phyloP scores from a whole-genome alignment of 2,888 invertebrate genomes.

The Hirtodrosophila alboralis region DNA sequence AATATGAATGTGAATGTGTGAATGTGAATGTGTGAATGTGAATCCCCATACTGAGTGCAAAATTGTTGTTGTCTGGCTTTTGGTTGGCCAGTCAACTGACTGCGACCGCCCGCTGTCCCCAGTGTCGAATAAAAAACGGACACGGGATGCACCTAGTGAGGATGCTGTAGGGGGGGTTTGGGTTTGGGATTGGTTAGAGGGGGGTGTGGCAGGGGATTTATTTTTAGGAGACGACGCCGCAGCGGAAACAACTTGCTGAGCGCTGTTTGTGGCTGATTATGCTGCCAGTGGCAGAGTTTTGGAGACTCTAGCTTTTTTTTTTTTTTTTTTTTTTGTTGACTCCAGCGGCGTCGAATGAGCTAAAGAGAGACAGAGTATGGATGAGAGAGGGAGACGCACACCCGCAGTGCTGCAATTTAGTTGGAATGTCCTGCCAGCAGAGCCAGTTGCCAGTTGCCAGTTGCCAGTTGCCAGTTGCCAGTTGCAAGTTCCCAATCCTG shows the following conservation, averaged over 20 bases:
- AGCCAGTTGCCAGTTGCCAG: no score
- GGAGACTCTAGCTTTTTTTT: slow-evolving; percentile 28
- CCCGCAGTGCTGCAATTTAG: slow-evolving; percentile 46
- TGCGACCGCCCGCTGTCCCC: slow-evolving; percentile 49
- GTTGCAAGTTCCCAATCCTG: no score
- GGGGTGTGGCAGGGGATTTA: neutral
- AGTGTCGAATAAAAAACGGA: slow-evolving; percentile 63
- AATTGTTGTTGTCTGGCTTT: slow-evolving; percentile 17
- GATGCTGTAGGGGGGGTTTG: slow-evolving; percentile 8
- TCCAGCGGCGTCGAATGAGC: slow-evolving; percentile 51
- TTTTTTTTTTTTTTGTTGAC: slow-evolving; percentile 7
- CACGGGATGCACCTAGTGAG: slow-evolving; percentile 69
- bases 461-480: no score
- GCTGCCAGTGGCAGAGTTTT: slow-evolving; percentile 74
- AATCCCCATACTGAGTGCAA: slow-evolving; percentile 15
- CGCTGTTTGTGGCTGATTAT: slow-evolving; percentile 82
- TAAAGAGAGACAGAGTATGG: neutral
- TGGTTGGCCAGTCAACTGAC: slow-evolving; percentile 42
- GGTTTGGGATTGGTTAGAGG: neutral
- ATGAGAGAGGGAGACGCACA: slow-evolving; percentile 1
- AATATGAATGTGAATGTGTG: slow-evolving; percentile 30
- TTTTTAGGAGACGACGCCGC: slow-evolving; percentile 59
- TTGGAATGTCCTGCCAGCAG: slow-evolving; percentile 53
- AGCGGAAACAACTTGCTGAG: slow-evolving; percentile 81
- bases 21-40: slow-evolving; percentile 40